These are phyloP conservation scores for Phalacrocorax aristotelis DNA, from an alignment of 2,113 vertebrate species.

Conservation along the genomic window DNA sequence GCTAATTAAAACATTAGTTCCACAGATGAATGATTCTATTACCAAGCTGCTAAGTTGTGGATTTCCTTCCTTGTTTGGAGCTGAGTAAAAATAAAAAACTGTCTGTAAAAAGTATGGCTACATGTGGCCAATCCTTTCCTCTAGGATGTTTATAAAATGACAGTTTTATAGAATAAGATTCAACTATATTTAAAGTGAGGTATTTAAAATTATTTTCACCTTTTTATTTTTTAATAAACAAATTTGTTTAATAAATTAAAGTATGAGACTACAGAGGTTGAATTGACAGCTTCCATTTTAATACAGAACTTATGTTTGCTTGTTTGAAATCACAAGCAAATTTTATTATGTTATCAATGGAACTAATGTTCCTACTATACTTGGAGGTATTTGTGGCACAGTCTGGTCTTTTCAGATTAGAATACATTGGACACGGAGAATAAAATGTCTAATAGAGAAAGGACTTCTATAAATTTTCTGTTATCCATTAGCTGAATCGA, in stretches of 20 bases:
- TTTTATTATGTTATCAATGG: background rate
- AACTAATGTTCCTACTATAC: background rate
- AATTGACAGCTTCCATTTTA: background rate
- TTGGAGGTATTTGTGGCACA: background rate
- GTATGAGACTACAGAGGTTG: background rate
- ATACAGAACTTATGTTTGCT: background rate
- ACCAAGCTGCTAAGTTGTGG: background rate
- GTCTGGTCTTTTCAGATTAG: background rate
- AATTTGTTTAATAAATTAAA: background rate
- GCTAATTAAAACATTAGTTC: background rate
- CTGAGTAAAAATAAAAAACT: background rate
- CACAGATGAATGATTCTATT: background rate
- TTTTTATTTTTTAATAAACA: background rate
- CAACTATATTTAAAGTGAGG: background rate
- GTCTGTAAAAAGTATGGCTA: background rate
- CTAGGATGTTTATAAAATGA: background rate
- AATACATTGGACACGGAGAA: background rate
- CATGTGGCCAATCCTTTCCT: background rate
- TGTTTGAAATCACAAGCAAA: background rate
- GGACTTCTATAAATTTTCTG: background rate
- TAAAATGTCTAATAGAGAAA: background rate
- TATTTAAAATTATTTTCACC: background rate
- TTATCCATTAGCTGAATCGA: background rate
- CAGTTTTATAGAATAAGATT: background rate
- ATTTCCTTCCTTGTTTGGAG: background rate